Evolutionary conservation across 2,113 vertebrate genomes (phyloP), one percentile per base, ranked within the genome.

Genomic region (Pangasianodon gigas): DNA sequence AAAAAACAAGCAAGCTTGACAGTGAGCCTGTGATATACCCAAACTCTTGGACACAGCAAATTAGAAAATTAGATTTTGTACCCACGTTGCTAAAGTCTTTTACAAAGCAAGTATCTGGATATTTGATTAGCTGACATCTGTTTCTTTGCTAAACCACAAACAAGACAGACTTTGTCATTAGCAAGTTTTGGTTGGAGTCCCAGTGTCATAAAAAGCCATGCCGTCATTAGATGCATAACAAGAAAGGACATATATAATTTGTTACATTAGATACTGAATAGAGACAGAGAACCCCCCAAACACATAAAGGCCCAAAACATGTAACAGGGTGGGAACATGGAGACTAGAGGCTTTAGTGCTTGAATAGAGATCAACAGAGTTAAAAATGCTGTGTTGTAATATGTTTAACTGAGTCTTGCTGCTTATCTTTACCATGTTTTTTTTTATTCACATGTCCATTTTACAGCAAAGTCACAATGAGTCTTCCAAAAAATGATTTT

Each of bases 61-160:
- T 41, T 79, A 19, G 37, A 88, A 62, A 44, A 44, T 79, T n/a
- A 29, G 13, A 85, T 52, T 81, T 77, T 29, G 0, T 37, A 32
- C 18, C 69, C 71, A 85, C 11, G 8, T 71, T 21, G 21, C 60
- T 9, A 26, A 52, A 48, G 24, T 67, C 82, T 67, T 67, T 48
- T 19, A n/a, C 29, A 84, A 84, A 80, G 71, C 8, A 51, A 79
- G 52, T 4, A n/a, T 37, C 32, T 67, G 32, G 26, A 56, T 46
- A n/a, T 84, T 69, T 37, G 48, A 81, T 67, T 82, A 69, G 21
- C 48, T 8, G 60, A 82, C 80, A 88, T 84, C 77, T 82, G 79
- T 44, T 69, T 32, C 87, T 54, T 21, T 87, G 51, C 69, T 41
- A 58, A 75, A 37, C 69, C 85, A 75, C 52, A 80, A 77, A 41